phyloP scores from a whole-genome alignment of 2,113 vertebrate species.

The Phalacrocorax aristotelis region DNA sequence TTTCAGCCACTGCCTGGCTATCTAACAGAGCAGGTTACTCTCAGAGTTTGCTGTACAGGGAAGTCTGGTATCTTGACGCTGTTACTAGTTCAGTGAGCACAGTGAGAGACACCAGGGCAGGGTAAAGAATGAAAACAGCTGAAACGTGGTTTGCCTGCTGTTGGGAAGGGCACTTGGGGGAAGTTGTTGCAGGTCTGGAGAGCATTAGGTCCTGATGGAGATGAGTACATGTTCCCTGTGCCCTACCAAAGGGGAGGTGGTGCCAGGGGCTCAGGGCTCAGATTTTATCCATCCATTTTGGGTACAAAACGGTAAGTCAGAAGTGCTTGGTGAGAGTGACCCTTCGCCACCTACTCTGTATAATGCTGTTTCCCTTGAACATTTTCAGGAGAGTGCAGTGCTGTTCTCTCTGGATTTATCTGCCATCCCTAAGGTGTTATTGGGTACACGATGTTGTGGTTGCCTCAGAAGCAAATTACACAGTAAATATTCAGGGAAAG shows the following conservation, averaged over 20 bases:
- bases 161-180: neutral
- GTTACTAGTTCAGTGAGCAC: neutral
- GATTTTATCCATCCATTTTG: neutral
- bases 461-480: neutral
- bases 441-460: neutral
- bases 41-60: neutral
- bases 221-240: neutral
- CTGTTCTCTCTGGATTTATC: neutral
- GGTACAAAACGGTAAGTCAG: neutral
- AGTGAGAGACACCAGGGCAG: neutral
- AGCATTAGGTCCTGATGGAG: neutral
- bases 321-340: neutral
- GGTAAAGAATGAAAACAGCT: no score
- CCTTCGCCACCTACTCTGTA: neutral
- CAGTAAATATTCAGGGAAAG: neutral
- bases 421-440: neutral
- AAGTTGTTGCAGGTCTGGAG: rapidly evolving
- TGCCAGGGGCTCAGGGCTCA: rapidly evolving
- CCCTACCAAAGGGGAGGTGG: rapidly evolving
- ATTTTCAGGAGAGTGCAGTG: neutral
- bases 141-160: neutral
- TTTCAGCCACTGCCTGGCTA: neutral
- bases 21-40: neutral
- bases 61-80: rapidly evolving
- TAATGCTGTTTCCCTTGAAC: neutral